phyloP scores from a whole-genome alignment of 2,888 invertebrate genomes.

The Agrilus mali region DNA sequence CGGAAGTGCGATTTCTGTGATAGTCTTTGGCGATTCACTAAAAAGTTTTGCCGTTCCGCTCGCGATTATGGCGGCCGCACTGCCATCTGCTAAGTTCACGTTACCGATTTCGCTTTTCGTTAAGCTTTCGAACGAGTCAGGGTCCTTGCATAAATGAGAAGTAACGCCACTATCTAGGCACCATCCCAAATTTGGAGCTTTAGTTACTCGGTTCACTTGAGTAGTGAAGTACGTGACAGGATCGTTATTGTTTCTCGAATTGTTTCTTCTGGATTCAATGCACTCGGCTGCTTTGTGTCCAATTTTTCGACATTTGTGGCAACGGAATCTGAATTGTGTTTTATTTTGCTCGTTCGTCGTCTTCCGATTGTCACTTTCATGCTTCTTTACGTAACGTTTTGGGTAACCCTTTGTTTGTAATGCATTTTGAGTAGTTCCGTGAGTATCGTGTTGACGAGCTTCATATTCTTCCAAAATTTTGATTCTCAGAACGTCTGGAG shows the following conservation, averaged over 20 bases:
- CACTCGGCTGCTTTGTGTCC: constrained; percentile 7
- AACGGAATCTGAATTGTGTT: constrained; percentile 1
- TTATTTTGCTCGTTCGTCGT: background rate
- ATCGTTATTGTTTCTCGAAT: too few species aligned
- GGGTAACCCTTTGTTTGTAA: background rate
- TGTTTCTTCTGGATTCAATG: background rate
- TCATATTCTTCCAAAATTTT: constrained; percentile 22
- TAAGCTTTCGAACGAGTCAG: background rate
- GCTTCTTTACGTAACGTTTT: too few species aligned
- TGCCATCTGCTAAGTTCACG: background rate
- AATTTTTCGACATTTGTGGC: constrained; percentile 2
- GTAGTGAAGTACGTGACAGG: too few species aligned
- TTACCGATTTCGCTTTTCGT: background rate
- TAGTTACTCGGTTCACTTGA: background rate
- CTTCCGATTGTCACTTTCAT: background rate
- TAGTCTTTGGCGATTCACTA: background rate
- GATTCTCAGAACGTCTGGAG: constrained; percentile 17
- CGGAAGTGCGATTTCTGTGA: background rate
- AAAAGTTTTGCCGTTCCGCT: background rate
- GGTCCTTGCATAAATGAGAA: constrained; percentile 6
- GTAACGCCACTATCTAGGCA: constrained; percentile 9
- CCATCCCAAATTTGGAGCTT: background rate
- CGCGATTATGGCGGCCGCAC: background rate
- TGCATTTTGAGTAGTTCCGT: background rate
- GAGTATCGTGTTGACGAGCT: constrained; percentile 9